Conservation (phyloP, 2,113 vertebrate genomes). For the Elephantulus edwardii region DNA sequence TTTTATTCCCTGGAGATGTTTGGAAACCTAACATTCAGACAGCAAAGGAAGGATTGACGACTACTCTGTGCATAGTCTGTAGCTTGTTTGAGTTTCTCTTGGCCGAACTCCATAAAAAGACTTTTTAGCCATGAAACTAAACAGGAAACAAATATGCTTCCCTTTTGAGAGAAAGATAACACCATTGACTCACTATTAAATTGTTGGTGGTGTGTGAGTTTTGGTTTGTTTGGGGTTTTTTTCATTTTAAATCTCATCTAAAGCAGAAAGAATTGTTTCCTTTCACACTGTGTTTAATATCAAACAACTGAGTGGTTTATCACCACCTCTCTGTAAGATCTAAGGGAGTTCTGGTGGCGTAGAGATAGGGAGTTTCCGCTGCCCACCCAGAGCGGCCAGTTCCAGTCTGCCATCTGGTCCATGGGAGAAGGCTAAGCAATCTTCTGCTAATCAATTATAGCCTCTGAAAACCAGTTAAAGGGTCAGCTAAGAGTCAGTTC, state of each 20-base stretch:
- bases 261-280: neutral
- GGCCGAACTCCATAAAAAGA: neutral
- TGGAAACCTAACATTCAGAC: conserved; percentile 1
- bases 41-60: conserved; percentile 35
- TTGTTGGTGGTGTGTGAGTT: too few relatives aligned
- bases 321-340: neutral
- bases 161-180: neutral
- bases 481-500: too few relatives aligned
- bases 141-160: conserved; percentile 17
- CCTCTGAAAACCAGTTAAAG: too few relatives aligned
- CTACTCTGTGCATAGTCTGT: neutral
- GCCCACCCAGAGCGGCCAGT: too few relatives aligned
- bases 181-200: neutral
- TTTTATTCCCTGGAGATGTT: conserved; percentile 43
- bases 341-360: too few relatives aligned
- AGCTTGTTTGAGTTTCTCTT: neutral
- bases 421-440: too few relatives aligned
- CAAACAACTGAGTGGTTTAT: neutral
- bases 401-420: too few relatives aligned
- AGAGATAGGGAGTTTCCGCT: too few relatives aligned
- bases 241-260: neutral
- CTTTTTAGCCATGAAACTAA: neutral
- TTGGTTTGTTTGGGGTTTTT: too few relatives aligned
- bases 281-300: neutral
- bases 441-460: too few relatives aligned